phyloP scores from a whole-genome alignment of 1,140 invertebrate genomes.

The Tetranychus cinnabarinus region DNA sequence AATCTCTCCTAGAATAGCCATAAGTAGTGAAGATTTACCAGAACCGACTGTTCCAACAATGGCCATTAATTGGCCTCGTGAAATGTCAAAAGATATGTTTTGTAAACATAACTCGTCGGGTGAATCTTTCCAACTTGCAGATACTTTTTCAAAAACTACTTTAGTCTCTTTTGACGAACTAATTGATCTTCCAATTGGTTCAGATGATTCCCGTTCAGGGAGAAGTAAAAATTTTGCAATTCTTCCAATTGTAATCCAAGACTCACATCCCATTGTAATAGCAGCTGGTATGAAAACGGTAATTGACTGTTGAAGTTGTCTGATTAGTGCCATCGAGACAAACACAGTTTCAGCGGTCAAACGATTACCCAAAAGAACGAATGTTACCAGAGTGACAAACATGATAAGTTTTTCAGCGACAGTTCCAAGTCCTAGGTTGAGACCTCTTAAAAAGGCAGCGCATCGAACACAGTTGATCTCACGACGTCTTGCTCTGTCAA shows the following conservation, averaged over 20 bases:
- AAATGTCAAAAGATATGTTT: conserved; percentile 35
- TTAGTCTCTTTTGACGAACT: conserved; percentile 15
- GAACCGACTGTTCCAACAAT: conserved; percentile 52
- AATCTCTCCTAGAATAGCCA: conserved; percentile 16
- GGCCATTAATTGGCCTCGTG: conserved; percentile 36
- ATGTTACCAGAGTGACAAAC: conserved; percentile 42
- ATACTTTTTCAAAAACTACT: conserved; percentile 17
- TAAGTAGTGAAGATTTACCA: conserved; percentile 27
- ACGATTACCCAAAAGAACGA: conserved; percentile 19
- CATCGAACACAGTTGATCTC: conserved; percentile 42
- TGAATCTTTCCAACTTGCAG: conserved; percentile 19
- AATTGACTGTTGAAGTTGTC: background rate
- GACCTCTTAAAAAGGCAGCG: conserved; percentile 37
- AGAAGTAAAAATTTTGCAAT: conserved; percentile 20
- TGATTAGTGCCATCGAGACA: background rate
- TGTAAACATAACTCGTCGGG: conserved; percentile 15
- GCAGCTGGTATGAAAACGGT: conserved; percentile 40
- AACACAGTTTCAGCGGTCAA: background rate
- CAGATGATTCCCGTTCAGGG: conserved; percentile 16
- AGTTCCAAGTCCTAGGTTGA: conserved; percentile 28
- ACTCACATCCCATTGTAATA: conserved; percentile 27
- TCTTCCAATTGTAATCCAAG: conserved; percentile 37
- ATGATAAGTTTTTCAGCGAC: conserved; percentile 37
- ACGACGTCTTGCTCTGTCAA: conserved; percentile 29
- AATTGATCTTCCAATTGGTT: background rate